Conservation (phyloP, 2,888 invertebrate genomes). For the Cheilosia pagana region DNA sequence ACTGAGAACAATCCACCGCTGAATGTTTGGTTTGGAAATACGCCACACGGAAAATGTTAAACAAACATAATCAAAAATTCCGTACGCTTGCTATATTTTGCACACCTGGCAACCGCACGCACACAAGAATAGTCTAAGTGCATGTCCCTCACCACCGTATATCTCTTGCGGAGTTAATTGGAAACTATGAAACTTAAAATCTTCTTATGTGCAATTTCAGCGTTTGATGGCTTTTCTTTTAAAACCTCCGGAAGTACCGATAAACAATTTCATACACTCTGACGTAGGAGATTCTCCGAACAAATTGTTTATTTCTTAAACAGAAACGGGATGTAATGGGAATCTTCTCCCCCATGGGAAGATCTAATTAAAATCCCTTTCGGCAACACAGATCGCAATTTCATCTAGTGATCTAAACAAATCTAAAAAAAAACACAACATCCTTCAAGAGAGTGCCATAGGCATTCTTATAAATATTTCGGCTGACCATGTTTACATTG, state of each 20-base stretch:
- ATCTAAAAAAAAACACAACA: conserved; percentile 14
- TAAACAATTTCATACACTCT: conserved; percentile 4
- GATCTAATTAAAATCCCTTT: conserved; percentile 17
- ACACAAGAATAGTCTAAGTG: too few relatives aligned
- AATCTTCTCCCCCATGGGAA: conserved; percentile 10
- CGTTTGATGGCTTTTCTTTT: not conserved
- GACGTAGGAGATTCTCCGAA: not conserved
- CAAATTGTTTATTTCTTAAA: conserved; percentile 10
- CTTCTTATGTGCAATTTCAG: not conserved
- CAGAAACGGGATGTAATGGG: not conserved
- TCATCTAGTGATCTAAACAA: conserved; percentile 12
- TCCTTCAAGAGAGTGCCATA: conserved; percentile 12
- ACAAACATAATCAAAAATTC: too few relatives aligned
- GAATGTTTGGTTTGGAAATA: too few relatives aligned
- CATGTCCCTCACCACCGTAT: too few relatives aligned
- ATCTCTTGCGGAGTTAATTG: not conserved
- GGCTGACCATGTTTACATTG: conserved; percentile 67
- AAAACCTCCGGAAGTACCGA: not conserved
- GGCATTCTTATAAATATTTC: conserved; percentile 20
- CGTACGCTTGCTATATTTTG: too few relatives aligned
- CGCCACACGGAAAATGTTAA: too few relatives aligned
- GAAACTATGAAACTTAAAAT: not conserved
- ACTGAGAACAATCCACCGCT: too few relatives aligned
- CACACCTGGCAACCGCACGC: too few relatives aligned
- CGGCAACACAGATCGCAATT: not conserved